Evolutionary conservation across 2,113 vertebrate species (phyloP).

Genomic region (Sinocyclocheilus anophthalmus): DNA sequence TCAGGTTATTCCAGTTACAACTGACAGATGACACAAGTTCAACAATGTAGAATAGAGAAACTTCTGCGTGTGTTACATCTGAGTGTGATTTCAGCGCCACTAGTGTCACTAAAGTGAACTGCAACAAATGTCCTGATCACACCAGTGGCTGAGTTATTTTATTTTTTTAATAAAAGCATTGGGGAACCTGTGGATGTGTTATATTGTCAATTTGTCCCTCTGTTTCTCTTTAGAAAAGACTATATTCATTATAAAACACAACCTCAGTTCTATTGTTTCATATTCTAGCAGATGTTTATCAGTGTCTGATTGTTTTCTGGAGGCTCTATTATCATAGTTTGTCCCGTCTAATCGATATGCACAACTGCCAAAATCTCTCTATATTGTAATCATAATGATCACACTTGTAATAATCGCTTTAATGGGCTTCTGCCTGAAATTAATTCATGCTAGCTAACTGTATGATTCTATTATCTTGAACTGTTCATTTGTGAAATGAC

Average conservation of each 20-base stretch:
- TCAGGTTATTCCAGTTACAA: slow-evolving; percentile 20
- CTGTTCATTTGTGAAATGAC: too few relatives aligned
- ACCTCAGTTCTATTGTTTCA: neutral
- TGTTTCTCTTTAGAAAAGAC: neutral
- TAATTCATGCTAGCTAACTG: too few relatives aligned
- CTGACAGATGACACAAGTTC: neutral
- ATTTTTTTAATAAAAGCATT: too few relatives aligned
- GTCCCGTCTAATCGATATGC: neutral
- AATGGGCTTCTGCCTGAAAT: too few relatives aligned
- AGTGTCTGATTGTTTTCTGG: neutral
- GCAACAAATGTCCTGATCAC: neutral
- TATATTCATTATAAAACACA: neutral
- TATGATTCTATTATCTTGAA: too few relatives aligned
- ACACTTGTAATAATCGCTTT: too few relatives aligned
- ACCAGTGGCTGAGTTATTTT: neutral
- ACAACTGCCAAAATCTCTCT: too few relatives aligned
- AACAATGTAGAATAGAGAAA: neutral
- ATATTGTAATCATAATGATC: too few relatives aligned
- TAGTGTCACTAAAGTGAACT: neutral
- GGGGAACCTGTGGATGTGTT: neutral
- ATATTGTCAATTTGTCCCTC: neutral
- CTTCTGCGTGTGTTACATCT: neutral
- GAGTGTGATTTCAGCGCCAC: neutral
- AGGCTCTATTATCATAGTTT: neutral
- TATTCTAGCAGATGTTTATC: neutral